A percentile compares a stretch with the other conserved stretches of the same genome.
phyloP scores from a whole-genome alignment of 2,888 invertebrate genomes.

The Cantharis rustica region DNA sequence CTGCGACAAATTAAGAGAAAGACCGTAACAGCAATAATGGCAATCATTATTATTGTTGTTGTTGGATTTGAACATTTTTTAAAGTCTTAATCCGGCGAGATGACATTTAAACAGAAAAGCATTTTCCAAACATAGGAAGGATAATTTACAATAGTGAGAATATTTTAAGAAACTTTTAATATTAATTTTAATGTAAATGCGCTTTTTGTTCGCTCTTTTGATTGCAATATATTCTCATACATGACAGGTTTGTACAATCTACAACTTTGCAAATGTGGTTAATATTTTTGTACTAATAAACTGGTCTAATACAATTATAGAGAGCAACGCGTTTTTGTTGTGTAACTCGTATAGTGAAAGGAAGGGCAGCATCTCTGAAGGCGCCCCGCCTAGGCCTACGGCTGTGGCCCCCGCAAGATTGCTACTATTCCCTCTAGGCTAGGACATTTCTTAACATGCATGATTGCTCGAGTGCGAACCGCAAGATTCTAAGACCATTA shows the following conservation, averaged over 20 bases:
- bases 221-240: background rate
- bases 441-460: constrained; percentile 15
- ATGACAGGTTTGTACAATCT: background rate
- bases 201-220: background rate
- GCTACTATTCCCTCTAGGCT: constrained; percentile 27
- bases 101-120: background rate
- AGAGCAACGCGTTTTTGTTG: constrained; percentile 41
- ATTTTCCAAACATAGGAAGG: background rate
- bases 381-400: constrained; percentile 54
- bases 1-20: constrained; percentile 17
- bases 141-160: background rate
- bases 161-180: background rate
- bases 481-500: constrained; percentile 2
- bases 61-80: background rate
- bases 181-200: background rate
- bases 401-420: constrained; percentile 54
- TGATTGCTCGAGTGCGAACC: constrained; percentile 10
- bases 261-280: background rate
- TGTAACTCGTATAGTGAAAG: constrained; percentile 54
- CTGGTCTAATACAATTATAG: constrained; percentile 36
- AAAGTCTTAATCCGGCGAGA: background rate
- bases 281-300: constrained; percentile 7
- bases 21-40: background rate
- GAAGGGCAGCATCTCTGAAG: constrained; percentile 56
- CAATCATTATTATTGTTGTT: background rate